These are phyloP conservation scores for Drosophila kambysellisi DNA, from an alignment of 2,888 invertebrate genomes.

Conservation along the genomic window DNA sequence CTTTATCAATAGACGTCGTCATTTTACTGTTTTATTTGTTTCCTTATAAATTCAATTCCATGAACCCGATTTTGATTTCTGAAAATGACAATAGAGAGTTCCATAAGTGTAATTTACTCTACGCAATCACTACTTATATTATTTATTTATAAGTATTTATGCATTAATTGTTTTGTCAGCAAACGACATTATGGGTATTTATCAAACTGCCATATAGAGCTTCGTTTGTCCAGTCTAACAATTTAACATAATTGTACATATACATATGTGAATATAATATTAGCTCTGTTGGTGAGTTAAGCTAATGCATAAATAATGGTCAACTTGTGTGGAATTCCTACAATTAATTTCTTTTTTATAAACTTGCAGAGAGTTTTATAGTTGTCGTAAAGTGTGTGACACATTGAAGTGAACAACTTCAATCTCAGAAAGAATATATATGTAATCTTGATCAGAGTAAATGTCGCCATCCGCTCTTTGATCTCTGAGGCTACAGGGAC, in stretches of 20 bases:
- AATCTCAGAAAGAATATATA: not conserved
- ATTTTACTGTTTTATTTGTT: constrained; percentile 27
- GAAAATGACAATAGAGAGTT: constrained; percentile 15
- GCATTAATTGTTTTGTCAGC: constrained; percentile 30
- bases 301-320: not conserved
- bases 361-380: not conserved
- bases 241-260: not conserved
- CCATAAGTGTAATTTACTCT: constrained; percentile 14
- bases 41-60: constrained; percentile 55
- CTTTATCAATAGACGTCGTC: constrained; percentile 51
- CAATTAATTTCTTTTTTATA: not conserved
- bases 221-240: not conserved
- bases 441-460: not conserved
- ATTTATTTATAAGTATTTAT: constrained; percentile 14
- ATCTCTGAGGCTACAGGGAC: not conserved
- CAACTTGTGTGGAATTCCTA: not conserved
- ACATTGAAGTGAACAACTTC: not conserved
- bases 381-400: not conserved
- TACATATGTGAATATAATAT: not conserved
- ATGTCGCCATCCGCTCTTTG: not conserved
- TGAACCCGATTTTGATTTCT: constrained; percentile 6
- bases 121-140: constrained; percentile 25
- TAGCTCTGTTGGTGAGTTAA: not conserved
- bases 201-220: not conserved
- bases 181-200: constrained; percentile 3